Percentiles rank a stretch among this genome's conserved stretches.
Evolutionary conservation across 2,113 vertebrate genomes (phyloP).

Genomic region (Actinemys pallida): DNA sequence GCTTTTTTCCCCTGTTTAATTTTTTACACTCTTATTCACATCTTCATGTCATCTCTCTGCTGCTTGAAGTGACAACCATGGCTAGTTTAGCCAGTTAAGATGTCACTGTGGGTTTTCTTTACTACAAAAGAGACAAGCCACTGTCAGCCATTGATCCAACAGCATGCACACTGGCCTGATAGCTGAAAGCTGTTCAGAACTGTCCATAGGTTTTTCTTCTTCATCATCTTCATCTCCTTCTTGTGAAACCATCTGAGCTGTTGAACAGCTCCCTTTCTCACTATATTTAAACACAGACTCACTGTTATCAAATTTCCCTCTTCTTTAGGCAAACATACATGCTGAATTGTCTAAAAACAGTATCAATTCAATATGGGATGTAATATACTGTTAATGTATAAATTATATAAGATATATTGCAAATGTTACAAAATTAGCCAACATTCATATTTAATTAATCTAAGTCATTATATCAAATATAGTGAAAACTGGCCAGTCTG

Average conservation of each 20-base stretch:
- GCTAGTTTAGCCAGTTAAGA: slow-evolving; percentile 51
- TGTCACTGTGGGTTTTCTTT: slow-evolving; percentile 8
- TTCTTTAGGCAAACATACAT: not conserved
- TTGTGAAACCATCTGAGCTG: not conserved
- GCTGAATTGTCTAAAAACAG: not conserved
- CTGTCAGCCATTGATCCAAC: slow-evolving; percentile 26
- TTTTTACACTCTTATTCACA: not conserved
- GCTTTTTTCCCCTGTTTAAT: not conserved
- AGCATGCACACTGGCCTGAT: not conserved
- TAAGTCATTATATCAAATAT: not conserved
- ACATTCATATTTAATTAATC: not conserved
- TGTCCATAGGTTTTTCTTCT: slow-evolving; percentile 23
- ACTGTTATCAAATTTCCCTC: not conserved
- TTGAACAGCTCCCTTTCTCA: not conserved
- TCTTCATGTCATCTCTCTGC: not conserved
- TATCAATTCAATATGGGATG: not conserved
- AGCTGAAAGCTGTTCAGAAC: slow-evolving; percentile 38
- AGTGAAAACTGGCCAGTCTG: slow-evolving; percentile 42
- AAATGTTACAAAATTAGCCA: not conserved
- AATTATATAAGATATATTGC: not conserved
- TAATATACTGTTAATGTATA: not conserved
- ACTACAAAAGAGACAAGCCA: not conserved
- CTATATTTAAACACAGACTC: not conserved
- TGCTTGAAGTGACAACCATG: slow-evolving; percentile 4
- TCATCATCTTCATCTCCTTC: not conserved